Percentiles rank a stretch among this genome's conserved stretches.
Conservation (phyloP, 2,888 invertebrate genomes). For the Therioaphis trifolii region DNA sequence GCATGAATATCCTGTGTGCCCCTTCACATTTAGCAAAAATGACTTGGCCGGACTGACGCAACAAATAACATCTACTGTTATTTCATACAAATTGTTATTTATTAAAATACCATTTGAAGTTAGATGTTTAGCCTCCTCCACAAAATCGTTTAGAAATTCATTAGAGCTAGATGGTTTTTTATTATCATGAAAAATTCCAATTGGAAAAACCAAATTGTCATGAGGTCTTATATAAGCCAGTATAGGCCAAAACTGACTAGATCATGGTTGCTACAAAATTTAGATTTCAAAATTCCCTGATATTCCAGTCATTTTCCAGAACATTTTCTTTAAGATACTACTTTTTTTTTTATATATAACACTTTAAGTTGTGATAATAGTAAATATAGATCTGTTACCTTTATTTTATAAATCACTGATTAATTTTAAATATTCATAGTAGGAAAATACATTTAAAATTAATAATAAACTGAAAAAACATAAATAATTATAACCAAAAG, state of each 20-base stretch:
- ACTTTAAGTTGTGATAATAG: too few relatives aligned
- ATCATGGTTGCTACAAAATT: too few relatives aligned
- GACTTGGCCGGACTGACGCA: background rate
- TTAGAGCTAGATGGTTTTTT: background rate
- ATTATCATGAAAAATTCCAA: background rate
- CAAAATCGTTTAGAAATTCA: background rate
- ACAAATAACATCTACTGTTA: slow-evolving; percentile 16
- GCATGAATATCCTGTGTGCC: slow-evolving; percentile 8
- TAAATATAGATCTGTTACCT: too few relatives aligned
- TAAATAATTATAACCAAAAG: too few relatives aligned
- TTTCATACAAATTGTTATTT: background rate
- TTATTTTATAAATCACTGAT: too few relatives aligned
- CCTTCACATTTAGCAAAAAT: background rate
- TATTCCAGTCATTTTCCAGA: too few relatives aligned
- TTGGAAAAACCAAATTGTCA: slow-evolving; percentile 4
- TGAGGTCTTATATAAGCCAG: background rate
- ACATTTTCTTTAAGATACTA: too few relatives aligned
- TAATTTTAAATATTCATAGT: too few relatives aligned
- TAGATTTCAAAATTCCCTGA: too few relatives aligned
- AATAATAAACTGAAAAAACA: too few relatives aligned
- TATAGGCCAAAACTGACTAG: slow-evolving; percentile 10
- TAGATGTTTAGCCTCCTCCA: background rate
- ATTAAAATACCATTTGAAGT: background rate
- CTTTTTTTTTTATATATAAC: too few relatives aligned
- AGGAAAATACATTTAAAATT: too few relatives aligned